Conservation (phyloP, 2,888 invertebrate genomes). For the Danaus chrysippus region DNA sequence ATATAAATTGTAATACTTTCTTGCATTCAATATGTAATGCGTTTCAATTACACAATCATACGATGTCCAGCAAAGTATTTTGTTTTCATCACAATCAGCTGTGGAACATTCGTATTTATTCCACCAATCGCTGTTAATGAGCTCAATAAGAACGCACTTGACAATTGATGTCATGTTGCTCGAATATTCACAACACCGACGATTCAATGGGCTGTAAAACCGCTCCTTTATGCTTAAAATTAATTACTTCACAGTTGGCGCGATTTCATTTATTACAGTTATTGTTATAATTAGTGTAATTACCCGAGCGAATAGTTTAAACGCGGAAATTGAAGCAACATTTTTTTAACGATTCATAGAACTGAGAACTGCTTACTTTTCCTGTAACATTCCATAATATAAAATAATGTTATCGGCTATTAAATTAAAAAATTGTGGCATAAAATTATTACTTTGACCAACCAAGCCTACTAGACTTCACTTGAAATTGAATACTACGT, state of each 20-base stretch:
- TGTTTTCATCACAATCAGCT: slow-evolving; percentile 20
- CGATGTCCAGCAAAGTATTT: slow-evolving; percentile 17
- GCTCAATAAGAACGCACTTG: slow-evolving; percentile 58
- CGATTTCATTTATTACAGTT: background rate
- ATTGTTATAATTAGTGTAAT: slow-evolving; percentile 1
- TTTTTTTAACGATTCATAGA: too few species aligned
- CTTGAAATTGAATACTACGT: too few species aligned
- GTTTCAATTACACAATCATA: slow-evolving; percentile 10
- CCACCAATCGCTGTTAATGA: slow-evolving; percentile 48
- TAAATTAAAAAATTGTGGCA: too few species aligned
- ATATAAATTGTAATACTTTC: too few species aligned
- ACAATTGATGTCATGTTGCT: slow-evolving; percentile 49
- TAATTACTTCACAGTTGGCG: background rate
- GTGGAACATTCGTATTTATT: slow-evolving; percentile 28
- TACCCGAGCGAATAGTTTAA: background rate
- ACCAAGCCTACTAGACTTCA: too few species aligned
- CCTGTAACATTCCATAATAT: too few species aligned
- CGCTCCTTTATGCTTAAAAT: slow-evolving; percentile 4
- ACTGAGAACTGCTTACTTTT: too few species aligned
- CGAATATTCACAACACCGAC: slow-evolving; percentile 38
- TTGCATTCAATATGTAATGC: background rate
- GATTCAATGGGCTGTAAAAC: slow-evolving; percentile 16
- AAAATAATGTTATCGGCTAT: too few species aligned
- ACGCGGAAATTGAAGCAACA: background rate
- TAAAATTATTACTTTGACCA: too few species aligned